Evolutionary conservation across 2,113 vertebrate genomes (phyloP).

Genomic region (Pimephales promelas): DNA sequence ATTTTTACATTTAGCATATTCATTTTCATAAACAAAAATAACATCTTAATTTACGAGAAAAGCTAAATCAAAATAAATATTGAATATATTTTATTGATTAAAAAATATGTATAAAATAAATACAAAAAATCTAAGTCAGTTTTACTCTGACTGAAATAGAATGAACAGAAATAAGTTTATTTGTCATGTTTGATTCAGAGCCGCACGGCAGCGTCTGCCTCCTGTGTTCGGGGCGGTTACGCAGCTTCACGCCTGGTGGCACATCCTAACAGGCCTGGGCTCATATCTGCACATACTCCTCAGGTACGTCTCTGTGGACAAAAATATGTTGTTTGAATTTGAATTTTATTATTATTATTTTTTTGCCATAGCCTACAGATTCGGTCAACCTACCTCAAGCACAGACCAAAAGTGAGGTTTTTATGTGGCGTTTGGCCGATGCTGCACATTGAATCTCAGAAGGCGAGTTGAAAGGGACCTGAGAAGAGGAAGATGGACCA

Average conservation of each 20-base stretch:
- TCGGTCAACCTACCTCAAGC: constrained; percentile 92
- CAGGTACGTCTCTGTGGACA: constrained; percentile 76
- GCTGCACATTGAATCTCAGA: constrained; percentile 86
- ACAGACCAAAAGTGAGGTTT: constrained; percentile 95
- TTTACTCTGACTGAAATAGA: too few relatives aligned
- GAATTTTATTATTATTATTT: too few relatives aligned
- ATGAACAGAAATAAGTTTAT: too few relatives aligned
- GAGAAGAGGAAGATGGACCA: constrained; percentile 56
- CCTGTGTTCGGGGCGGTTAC: constrained; percentile 85
- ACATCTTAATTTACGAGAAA: too few relatives aligned
- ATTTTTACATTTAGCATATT: not conserved
- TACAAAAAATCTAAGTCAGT: too few relatives aligned
- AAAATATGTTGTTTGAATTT: too few relatives aligned
- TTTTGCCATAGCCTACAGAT: constrained; percentile 86
- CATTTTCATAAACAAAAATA: too few relatives aligned
- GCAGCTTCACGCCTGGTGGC: constrained; percentile 99
- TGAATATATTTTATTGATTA: not conserved
- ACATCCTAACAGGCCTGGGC: constrained; percentile 94
- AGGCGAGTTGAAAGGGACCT: constrained; percentile 78
- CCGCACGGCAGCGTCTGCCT: constrained; percentile 81
- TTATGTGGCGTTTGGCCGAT: constrained; percentile 91
- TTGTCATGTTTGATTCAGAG: constrained; percentile 70
- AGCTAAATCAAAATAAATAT: too few relatives aligned
- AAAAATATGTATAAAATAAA: not conserved
- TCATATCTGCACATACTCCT: constrained; percentile 96